phyloP scores from a whole-genome alignment of 2,797 vertebrate species.

The Lutjanus campechanus region DNA sequence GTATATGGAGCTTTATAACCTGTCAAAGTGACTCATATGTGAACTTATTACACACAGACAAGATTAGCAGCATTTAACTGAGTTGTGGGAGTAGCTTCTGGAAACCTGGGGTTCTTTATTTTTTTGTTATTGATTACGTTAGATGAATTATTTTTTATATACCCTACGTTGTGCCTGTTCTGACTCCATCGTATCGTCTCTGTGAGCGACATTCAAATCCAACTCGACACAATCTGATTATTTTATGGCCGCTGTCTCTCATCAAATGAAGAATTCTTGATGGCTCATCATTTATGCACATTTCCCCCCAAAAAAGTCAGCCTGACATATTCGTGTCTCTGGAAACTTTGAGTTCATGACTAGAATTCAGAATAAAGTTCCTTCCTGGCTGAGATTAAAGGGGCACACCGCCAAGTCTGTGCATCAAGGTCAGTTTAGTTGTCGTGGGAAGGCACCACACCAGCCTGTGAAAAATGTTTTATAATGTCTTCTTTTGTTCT shows the following conservation, averaged over 20 bases:
- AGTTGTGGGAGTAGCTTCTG: too few species aligned
- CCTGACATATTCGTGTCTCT: not conserved
- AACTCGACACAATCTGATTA: not conserved
- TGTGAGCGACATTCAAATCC: not conserved
- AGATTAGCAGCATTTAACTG: not conserved
- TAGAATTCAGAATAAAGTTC: not conserved
- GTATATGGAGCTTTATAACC: not conserved
- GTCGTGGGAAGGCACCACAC: accelerated
- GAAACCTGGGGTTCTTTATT: too few species aligned
- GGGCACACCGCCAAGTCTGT: not conserved
- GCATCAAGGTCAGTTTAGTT: not conserved
- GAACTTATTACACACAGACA: too few species aligned
- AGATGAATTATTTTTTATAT: too few species aligned
- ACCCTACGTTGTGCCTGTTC: too few species aligned
- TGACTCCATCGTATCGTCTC: not conserved
- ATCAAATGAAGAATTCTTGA: not conserved
- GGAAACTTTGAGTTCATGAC: not conserved
- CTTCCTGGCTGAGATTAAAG: not conserved
- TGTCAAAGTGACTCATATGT: not conserved
- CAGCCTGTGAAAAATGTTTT: not conserved
- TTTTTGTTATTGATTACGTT: too few species aligned
- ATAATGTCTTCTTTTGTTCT: not conserved
- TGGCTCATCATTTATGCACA: not conserved
- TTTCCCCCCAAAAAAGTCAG: not conserved
- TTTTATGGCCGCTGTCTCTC: not conserved